Evolutionary conservation across 1,140 invertebrate genomes (phyloP).

Genomic region (Oncopodura yosiiana): DNA sequence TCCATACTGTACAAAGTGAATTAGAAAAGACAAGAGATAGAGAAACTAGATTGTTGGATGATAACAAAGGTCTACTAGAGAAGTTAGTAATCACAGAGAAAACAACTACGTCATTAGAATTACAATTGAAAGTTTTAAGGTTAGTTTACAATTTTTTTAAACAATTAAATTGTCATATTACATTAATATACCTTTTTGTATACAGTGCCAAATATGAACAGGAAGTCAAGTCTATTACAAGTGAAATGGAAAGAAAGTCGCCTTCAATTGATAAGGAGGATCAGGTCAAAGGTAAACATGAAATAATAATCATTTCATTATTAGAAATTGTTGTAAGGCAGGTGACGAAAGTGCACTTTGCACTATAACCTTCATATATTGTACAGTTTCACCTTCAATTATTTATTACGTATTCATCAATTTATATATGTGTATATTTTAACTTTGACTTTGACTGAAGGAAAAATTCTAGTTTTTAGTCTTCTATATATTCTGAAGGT

Average conservation of each 20-base stretch:
- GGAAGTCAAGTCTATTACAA: conserved; percentile 68
- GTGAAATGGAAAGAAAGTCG: conserved; percentile 71
- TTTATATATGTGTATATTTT: too few relatives aligned
- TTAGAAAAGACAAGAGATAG: conserved; percentile 59
- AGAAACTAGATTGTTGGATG: conserved; percentile 59
- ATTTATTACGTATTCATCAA: too few relatives aligned
- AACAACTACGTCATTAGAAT: conserved; percentile 68
- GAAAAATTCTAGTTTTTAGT: too few relatives aligned
- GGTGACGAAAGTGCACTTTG: too few relatives aligned
- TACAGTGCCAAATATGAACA: conserved; percentile 77
- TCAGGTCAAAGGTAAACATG: conserved; percentile 66
- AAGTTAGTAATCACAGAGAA: conserved; percentile 77
- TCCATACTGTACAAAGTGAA: conserved; percentile 56
- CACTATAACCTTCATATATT: too few relatives aligned
- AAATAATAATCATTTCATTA: conserved; percentile 9
- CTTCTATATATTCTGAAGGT: too few relatives aligned
- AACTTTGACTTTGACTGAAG: too few relatives aligned
- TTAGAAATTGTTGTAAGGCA: too few relatives aligned
- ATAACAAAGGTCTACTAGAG: conserved; percentile 67
- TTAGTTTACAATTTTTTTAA: too few relatives aligned
- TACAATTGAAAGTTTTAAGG: conserved; percentile 77
- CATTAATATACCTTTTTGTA: not conserved
- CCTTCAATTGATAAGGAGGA: conserved; percentile 74
- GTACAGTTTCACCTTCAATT: too few relatives aligned
- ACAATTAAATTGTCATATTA: not conserved